These are phyloP conservation scores for Capromys pilorides DNA, from an alignment of 2,797 vertebrate genomes.

Conservation along the genomic window DNA sequence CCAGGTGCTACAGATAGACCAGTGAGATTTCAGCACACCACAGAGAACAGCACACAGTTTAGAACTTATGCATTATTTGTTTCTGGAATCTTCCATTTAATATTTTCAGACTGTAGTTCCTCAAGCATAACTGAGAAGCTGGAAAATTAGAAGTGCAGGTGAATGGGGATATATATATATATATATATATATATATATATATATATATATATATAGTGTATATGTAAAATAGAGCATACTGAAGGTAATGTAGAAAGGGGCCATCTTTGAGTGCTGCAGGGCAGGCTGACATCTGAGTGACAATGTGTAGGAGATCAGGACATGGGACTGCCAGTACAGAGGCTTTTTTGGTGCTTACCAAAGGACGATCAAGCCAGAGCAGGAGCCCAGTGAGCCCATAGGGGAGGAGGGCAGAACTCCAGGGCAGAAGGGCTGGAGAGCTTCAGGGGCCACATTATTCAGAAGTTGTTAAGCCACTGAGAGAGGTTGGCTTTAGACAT, in stretches of 20 bases:
- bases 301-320: not conserved
- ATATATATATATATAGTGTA: too few species aligned
- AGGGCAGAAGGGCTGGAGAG: not conserved
- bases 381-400: not conserved
- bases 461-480: not conserved
- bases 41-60: not conserved
- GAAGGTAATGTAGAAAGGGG: not conserved
- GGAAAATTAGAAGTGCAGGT: not conserved
- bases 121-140: not conserved
- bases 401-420: not conserved
- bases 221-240: not conserved
- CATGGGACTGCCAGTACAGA: not conserved
- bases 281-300: not conserved
- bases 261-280: not conserved
- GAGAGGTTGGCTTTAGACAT: not conserved
- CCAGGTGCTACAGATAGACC: too few species aligned
- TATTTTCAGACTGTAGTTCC: not conserved
- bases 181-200: too few species aligned
- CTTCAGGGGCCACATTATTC: not conserved
- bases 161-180: too few species aligned
- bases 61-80: not conserved
- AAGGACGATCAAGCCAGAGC: not conserved
- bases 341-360: not conserved
- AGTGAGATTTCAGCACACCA: not conserved
- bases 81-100: not conserved